These are phyloP conservation scores for Saguinus imperator DNA, from an alignment of 2,113 vertebrate species.

Conservation along the genomic window DNA sequence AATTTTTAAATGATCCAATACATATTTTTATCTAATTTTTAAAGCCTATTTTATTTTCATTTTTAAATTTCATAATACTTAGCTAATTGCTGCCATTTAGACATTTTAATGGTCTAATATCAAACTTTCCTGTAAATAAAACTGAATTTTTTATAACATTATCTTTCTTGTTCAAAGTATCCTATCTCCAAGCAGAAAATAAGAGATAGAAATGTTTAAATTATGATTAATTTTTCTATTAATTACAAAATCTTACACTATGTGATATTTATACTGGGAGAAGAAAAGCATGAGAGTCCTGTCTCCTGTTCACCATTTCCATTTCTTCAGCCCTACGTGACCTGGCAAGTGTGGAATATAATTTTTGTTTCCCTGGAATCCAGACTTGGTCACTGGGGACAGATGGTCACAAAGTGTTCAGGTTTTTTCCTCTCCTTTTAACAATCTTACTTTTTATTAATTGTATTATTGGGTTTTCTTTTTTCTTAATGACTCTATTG, in stretches of 20 bases:
- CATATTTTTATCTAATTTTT: constrained; percentile 71
- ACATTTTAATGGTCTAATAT: constrained; percentile 74
- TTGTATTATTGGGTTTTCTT: not conserved
- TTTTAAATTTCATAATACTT: constrained; percentile 27
- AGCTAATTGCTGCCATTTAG: constrained; percentile 68
- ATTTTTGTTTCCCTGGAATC: constrained; percentile 26
- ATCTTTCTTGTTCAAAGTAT: not conserved
- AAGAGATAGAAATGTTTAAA: not conserved
- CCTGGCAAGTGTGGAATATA: not conserved
- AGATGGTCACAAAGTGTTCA: not conserved
- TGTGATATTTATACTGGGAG: not conserved
- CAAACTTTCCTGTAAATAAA: constrained; percentile 69
- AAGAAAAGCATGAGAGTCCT: not conserved
- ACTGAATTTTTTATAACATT: not conserved
- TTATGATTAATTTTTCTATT: not conserved
- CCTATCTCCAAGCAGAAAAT: not conserved
- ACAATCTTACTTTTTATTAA: not conserved
- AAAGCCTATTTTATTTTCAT: constrained; percentile 63
- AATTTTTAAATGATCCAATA: constrained; percentile 38
- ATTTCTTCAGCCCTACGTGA: not conserved
- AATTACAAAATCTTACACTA: not conserved
- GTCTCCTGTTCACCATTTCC: not conserved
- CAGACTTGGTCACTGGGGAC: not conserved
- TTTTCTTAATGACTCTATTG: not conserved
- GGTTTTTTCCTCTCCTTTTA: not conserved